Conservation (phyloP, 2,888 invertebrate species). For the Caenorhabditis sulstoni region DNA sequence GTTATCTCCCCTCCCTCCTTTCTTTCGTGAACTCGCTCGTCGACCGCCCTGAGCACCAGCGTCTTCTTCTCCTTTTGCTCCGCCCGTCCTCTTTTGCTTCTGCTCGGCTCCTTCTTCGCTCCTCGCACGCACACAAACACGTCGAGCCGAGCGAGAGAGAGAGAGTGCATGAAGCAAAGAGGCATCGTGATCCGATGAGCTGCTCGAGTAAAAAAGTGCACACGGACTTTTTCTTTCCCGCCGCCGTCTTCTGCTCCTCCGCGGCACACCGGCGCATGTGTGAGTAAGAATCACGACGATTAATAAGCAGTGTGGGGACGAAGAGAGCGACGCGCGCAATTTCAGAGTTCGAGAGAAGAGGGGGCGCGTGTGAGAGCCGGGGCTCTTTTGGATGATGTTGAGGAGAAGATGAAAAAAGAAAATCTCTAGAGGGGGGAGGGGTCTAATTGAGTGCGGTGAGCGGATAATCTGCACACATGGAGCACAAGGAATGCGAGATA, state of each 20-base stretch:
- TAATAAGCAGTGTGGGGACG: conserved; percentile 20
- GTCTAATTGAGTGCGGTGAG: no score
- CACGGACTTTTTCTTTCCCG: conserved; percentile 32
- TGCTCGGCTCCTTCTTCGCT: conserved; percentile 10
- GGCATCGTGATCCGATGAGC: conserved; percentile 26
- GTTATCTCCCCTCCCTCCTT: conserved; percentile 32
- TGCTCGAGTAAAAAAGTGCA: conserved; percentile 26
- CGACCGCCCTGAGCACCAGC: conserved; percentile 31
- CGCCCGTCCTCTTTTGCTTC: neutral
- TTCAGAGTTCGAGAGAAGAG: conserved; percentile 2
- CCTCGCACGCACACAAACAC: conserved; percentile 32
- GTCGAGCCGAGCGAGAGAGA: conserved; percentile 6
- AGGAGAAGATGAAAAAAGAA: no score
- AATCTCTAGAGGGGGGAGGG: no score
- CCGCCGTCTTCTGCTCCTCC: neutral
- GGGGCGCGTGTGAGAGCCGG: neutral
- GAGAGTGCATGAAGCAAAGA: neutral
- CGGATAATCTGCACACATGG: no score
- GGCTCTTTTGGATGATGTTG: neutral
- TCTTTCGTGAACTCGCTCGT: conserved; percentile 21
- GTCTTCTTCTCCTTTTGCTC: conserved; percentile 2
- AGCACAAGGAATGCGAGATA: no score
- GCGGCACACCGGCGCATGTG: no score
- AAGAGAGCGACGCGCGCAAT: neutral
- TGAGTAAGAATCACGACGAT: conserved; percentile 22